Percentiles rank a stretch among this genome's conserved stretches.
phyloP scores from a whole-genome alignment of 1,140 invertebrate genomes.

The Heliothis virescens region DNA sequence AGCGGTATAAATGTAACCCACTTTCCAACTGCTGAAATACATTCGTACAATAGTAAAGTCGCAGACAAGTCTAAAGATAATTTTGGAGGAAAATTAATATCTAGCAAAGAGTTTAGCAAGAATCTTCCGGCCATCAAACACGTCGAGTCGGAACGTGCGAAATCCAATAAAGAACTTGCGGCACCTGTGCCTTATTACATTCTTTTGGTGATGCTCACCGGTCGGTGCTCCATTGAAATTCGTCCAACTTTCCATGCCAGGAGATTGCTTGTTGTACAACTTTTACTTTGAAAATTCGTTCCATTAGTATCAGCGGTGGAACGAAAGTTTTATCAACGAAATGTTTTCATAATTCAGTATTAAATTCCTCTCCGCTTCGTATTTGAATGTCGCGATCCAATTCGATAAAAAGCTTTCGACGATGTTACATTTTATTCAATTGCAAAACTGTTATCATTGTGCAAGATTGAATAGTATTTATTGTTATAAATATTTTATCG shows the following conservation, averaged over 20 bases:
- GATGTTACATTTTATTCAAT: constrained; percentile 35
- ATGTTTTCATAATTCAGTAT: constrained; percentile 68
- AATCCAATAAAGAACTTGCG: constrained; percentile 84
- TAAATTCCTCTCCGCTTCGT: constrained; percentile 50
- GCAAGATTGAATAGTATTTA: constrained; percentile 27
- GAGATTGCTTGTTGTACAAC: constrained; percentile 77
- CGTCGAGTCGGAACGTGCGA: constrained; percentile 79
- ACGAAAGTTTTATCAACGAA: constrained; percentile 63
- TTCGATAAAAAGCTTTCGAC: constrained; percentile 37
- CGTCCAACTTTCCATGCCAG: constrained; percentile 75
- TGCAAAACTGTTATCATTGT: constrained; percentile 28
- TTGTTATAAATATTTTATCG: constrained; percentile 23
- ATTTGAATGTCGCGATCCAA: constrained; percentile 35
- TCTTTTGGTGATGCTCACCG: constrained; percentile 77
- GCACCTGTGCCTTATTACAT: constrained; percentile 85
- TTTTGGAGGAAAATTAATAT: constrained; percentile 70
- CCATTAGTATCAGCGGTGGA: constrained; percentile 75
- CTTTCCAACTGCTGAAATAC: constrained; percentile 28
- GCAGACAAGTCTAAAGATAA: constrained; percentile 51
- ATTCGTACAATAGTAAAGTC: constrained; percentile 39
- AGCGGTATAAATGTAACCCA: constrained; percentile 27
- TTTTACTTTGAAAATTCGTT: constrained; percentile 80
- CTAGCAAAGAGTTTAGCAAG: constrained; percentile 79
- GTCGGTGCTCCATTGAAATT: constrained; percentile 66
- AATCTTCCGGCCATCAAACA: constrained; percentile 83